These are phyloP conservation scores for Sylvia borin DNA, from an alignment of 2,797 vertebrate genomes.

Conservation along the genomic window DNA sequence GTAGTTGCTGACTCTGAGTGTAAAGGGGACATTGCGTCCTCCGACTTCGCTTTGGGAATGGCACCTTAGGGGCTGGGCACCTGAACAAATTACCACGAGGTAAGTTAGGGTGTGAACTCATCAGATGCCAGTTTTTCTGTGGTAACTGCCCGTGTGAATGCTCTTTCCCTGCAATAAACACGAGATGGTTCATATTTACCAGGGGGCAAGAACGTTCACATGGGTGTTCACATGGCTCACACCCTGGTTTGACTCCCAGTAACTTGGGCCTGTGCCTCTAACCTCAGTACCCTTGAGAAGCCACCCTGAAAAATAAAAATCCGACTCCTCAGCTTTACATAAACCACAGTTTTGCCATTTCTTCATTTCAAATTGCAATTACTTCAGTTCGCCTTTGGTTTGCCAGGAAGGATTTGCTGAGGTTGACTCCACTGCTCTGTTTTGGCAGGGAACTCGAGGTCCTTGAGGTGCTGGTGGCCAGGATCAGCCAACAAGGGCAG, in stretches of 20 bases:
- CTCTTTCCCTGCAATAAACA: slow-evolving; percentile 50
- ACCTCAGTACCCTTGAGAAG: slow-evolving; percentile 1
- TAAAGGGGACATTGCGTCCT: slow-evolving; percentile 55
- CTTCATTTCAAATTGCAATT: background rate
- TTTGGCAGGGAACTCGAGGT: background rate
- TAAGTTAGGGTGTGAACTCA: slow-evolving; percentile 59
- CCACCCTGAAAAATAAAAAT: background rate
- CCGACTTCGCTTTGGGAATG: slow-evolving; percentile 35
- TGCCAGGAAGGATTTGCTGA: background rate
- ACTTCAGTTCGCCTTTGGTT: background rate
- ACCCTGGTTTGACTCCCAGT: slow-evolving; percentile 38
- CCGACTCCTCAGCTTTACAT: background rate
- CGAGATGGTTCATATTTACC: slow-evolving; percentile 36
- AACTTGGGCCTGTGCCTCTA: slow-evolving; percentile 29
- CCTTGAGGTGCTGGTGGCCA: background rate
- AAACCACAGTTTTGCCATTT: background rate
- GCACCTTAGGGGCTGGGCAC: slow-evolving; percentile 59
- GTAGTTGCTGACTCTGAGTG: slow-evolving; percentile 28
- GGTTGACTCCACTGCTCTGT: background rate
- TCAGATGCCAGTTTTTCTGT: slow-evolving; percentile 62
- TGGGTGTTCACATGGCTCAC: slow-evolving; percentile 43
- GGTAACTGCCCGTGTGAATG: slow-evolving; percentile 64
- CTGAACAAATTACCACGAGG: slow-evolving; percentile 58
- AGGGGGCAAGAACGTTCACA: slow-evolving; percentile 20
- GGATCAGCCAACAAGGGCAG: background rate